These are phyloP conservation scores for Bedellia somnulentella DNA, from an alignment of 2,888 invertebrate species.

Conservation along the genomic window DNA sequence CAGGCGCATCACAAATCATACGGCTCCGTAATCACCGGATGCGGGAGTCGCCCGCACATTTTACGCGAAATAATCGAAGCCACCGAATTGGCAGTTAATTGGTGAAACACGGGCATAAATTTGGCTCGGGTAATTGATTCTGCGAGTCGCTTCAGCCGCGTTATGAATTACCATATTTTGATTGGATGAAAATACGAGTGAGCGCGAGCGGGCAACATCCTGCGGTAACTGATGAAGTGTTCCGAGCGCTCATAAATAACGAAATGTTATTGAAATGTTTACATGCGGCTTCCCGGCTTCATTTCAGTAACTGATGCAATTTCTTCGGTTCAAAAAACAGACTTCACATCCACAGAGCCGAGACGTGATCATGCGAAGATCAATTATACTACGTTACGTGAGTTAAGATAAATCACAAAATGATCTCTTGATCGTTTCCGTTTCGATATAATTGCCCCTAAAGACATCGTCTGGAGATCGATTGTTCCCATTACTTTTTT, in stretches of 20 bases:
- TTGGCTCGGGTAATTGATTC: constrained; percentile 46
- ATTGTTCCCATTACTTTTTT: constrained; percentile 30
- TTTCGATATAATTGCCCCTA: constrained; percentile 26
- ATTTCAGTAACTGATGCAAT: no score
- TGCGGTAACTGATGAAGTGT: constrained; percentile 40
- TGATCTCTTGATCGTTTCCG: constrained; percentile 34
- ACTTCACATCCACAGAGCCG: no score
- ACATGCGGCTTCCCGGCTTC: constrained; percentile 7
- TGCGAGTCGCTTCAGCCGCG: constrained; percentile 24
- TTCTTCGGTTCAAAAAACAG: no score
- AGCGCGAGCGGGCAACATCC: constrained; percentile 35
- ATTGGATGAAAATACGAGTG: constrained; percentile 43
- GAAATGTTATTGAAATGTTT: constrained; percentile 23
- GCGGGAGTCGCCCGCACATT: constrained; percentile 57
- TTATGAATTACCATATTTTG: constrained; percentile 45
- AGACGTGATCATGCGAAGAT: no score
- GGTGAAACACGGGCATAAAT: constrained; percentile 51
- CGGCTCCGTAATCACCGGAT: constrained; percentile 52
- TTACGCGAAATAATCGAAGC: constrained; percentile 57
- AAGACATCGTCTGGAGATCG: constrained; percentile 21
- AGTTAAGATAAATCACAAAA: constrained; percentile 28
- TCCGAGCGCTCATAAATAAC: constrained; percentile 30
- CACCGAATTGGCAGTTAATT: constrained; percentile 60
- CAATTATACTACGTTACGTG: no score
- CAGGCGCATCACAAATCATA: constrained; percentile 55